Evolutionary conservation across 2,113 vertebrate genomes (phyloP).

Genomic region (Daubentonia madagascariensis): DNA sequence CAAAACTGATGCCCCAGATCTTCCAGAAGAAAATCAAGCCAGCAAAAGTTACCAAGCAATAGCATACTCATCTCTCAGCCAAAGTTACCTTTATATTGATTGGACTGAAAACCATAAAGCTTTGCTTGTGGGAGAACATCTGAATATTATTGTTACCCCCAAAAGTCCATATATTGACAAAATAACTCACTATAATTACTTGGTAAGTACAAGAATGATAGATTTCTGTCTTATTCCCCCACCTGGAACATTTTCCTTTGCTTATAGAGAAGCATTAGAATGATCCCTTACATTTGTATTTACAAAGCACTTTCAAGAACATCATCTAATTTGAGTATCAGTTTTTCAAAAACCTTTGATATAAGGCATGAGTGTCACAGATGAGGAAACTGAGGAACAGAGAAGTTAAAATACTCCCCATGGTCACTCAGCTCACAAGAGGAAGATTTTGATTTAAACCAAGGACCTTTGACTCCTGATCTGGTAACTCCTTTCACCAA

Average conservation of each 20-base stretch:
- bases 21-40: slow-evolving; percentile 87
- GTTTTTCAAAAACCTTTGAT: slow-evolving; percentile 5
- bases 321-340: background rate
- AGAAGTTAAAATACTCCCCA: background rate
- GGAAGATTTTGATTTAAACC: background rate
- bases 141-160: slow-evolving; percentile 85
- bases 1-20: slow-evolving; percentile 81
- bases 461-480: background rate
- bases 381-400: background rate
- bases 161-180: slow-evolving; percentile 83
- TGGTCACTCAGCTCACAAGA: background rate
- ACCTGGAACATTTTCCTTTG: background rate
- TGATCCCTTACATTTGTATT: background rate
- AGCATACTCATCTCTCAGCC: slow-evolving; percentile 88
- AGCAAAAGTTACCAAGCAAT: slow-evolving; percentile 79
- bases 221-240: background rate
- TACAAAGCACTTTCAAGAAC: background rate
- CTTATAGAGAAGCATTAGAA: background rate
- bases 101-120: slow-evolving; percentile 79
- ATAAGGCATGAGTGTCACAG: background rate
- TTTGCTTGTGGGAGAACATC: slow-evolving; percentile 81
- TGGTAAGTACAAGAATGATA: slow-evolving; percentile 83
- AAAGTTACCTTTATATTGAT: slow-evolving; percentile 93
- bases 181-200: slow-evolving; percentile 88
- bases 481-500: background rate